Conservation (phyloP, 1,140 invertebrate genomes). For the Drosophila ananassae region DNA sequence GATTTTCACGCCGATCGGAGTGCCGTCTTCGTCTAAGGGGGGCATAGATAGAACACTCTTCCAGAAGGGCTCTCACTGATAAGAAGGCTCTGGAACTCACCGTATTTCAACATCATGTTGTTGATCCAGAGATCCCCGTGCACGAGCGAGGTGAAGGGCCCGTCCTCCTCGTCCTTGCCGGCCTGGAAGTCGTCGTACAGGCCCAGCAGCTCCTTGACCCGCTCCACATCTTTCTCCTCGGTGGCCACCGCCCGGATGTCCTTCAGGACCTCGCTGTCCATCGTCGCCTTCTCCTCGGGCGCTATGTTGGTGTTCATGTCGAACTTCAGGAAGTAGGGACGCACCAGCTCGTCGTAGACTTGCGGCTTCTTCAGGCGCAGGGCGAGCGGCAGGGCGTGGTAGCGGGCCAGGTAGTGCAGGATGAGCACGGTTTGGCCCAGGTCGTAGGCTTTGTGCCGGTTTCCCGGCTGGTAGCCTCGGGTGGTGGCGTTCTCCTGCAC, state of each 20-base stretch:
- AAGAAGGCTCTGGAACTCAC: conserved; percentile 27
- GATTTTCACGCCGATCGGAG: conserved; percentile 85
- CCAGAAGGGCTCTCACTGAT: neutral
- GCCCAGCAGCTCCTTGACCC: conserved; percentile 44
- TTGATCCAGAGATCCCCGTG: conserved; percentile 88
- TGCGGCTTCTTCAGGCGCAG: conserved; percentile 85
- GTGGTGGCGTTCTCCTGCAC: conserved; percentile 86
- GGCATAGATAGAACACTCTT: neutral
- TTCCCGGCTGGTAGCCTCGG: conserved; percentile 84
- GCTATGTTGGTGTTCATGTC: conserved; percentile 64
- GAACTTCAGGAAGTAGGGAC: conserved; percentile 78
- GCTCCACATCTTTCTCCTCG: conserved; percentile 35
- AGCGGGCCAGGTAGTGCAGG: conserved; percentile 85
- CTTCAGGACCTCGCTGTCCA: conserved; percentile 36
- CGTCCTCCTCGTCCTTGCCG: conserved; percentile 43
- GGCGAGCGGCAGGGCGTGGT: conserved; percentile 86
- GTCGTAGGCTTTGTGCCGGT: conserved; percentile 85
- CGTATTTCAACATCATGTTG: conserved; percentile 86
- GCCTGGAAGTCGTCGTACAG: conserved; percentile 41
- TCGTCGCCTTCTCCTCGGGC: conserved; percentile 10
- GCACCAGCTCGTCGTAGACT: conserved; percentile 84
- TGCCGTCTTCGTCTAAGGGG: conserved; percentile 59
- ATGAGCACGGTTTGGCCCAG: conserved; percentile 84
- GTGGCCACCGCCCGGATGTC: conserved; percentile 36
- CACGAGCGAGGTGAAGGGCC: conserved; percentile 84